Evolutionary conservation across 1,140 invertebrate species (phyloP).

Genomic region (Eriocheir sinensis): DNA sequence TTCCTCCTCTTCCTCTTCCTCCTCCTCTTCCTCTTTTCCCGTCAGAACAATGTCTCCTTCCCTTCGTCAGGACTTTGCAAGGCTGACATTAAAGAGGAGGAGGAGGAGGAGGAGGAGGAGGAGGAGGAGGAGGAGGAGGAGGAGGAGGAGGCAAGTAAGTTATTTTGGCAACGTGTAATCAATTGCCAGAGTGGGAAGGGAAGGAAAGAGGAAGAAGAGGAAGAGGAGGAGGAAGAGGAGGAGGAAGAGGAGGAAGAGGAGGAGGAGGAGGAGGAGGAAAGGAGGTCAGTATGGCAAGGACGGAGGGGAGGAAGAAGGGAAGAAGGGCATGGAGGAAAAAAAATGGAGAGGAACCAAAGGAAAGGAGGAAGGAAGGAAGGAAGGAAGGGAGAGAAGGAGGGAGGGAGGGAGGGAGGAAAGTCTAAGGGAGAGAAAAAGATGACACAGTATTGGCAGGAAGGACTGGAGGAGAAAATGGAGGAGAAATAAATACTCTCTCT

Average conservation of each 20-base stretch:
- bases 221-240: not conserved
- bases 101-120: not conserved
- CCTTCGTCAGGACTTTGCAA: too few relatives aligned
- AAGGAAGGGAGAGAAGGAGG: not conserved
- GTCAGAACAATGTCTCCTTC: too few relatives aligned
- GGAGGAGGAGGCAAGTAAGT: too few relatives aligned
- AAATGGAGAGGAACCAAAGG: not conserved
- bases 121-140: not conserved
- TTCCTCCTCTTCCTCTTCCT: not conserved
- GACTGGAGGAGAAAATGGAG: too few relatives aligned
- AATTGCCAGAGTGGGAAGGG: too few relatives aligned
- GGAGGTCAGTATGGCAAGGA: not conserved
- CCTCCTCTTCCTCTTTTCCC: not conserved
- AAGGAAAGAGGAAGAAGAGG: too few relatives aligned
- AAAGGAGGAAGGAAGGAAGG: not conserved
- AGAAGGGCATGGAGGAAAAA: not conserved
- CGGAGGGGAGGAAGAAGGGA: not conserved
- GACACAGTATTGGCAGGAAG: too few relatives aligned
- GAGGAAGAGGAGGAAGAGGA: not conserved
- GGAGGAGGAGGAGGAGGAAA: too few relatives aligned
- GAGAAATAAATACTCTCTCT: too few relatives aligned
- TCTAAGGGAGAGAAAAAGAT: constrained; percentile 39
- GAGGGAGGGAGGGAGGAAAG: constrained; percentile 20
- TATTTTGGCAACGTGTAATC: too few relatives aligned
- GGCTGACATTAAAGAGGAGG: too few relatives aligned